Conservation (phyloP, 2,113 vertebrate genomes). For the Pangasianodon gigas region DNA sequence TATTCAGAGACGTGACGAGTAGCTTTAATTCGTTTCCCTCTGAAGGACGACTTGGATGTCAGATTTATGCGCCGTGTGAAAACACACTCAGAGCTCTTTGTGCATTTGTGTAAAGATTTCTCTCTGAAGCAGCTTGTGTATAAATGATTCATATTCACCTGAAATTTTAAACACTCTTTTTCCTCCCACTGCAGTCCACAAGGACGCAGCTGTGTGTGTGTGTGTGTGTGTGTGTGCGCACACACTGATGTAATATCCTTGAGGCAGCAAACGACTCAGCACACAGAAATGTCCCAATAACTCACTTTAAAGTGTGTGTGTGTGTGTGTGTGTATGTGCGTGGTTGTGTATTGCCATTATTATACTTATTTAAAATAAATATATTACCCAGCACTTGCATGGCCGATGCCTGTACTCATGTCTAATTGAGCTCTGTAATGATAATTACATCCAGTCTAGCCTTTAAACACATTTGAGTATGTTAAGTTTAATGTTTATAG, state of each 20-base stretch:
- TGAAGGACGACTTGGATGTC: neutral
- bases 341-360: neutral
- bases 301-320: neutral
- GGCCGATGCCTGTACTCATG: neutral
- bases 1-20: neutral
- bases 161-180: constrained; percentile 48
- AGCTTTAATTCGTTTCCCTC: neutral
- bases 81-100: neutral
- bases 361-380: neutral
- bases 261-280: neutral
- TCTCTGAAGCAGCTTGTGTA: constrained; percentile 38
- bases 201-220: neutral
- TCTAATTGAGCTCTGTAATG: neutral
- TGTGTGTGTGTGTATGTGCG: neutral
- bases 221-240: neutral
- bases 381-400: neutral
- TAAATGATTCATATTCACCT: constrained; percentile 57
- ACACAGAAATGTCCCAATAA: constrained; percentile 5
- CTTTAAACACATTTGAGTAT: neutral
- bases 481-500: neutral
- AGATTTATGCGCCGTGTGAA: neutral
- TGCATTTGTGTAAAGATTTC: constrained; percentile 13
- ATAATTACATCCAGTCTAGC: neutral
- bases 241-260: neutral
- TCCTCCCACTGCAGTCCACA: constrained; percentile 36